Base-by-base conservation (phyloP, 2,797 vertebrate species). In the Artibeus lituratus region DNA sequence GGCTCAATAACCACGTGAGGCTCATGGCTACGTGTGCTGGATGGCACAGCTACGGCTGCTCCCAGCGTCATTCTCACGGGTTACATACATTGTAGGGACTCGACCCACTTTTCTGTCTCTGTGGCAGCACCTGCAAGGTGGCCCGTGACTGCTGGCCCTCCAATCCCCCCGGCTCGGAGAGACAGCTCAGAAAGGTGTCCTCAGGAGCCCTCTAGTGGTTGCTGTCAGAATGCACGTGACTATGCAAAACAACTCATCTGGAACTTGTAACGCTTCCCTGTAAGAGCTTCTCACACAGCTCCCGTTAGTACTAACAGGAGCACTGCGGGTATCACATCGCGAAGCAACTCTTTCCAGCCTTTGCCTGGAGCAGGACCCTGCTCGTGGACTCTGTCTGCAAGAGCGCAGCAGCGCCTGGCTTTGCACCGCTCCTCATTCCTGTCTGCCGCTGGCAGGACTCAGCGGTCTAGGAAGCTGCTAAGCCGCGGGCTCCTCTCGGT, bases 181-280 rank as follows among this genome's bases (percentile, higher is more conserved):
- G 5, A 7, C 69, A 91, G 67, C 88, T 82, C 77, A 1, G 18
- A 95, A 82, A 83, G 69, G n/a, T n/a, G 78, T 87, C 47, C 59
- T 49, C 1, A 15, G 62, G 95, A 59, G 86, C 83, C 91, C 83
- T 91, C 92, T 95, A 91, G 87, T 49, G 91, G 39, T 76, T 24
- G 77, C 69, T 83, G 37, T 88, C 62, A 83, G 91, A 90, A 92
- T 16, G 32, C 53, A 29, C 29, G 19, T 12, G 35, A 76, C n/a
- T 29, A 0, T 21, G 59, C 47, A 73, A 77, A 90, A 62, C 51
- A 73, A 11, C 32, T 44, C n/a, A 32, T 7, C 4, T 24, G 14
- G 19, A 26, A 65, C 55, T 74, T 65, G 10, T 11, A n/a, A 51
- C 55, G 32, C 87, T 90, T 22, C 29, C 57, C 51, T 51, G 51